Percentiles rank a stretch among this genome's conserved stretches.
Evolutionary conservation across 2,888 invertebrate species (phyloP).

Genomic region (Tanaodytes sp.): DNA sequence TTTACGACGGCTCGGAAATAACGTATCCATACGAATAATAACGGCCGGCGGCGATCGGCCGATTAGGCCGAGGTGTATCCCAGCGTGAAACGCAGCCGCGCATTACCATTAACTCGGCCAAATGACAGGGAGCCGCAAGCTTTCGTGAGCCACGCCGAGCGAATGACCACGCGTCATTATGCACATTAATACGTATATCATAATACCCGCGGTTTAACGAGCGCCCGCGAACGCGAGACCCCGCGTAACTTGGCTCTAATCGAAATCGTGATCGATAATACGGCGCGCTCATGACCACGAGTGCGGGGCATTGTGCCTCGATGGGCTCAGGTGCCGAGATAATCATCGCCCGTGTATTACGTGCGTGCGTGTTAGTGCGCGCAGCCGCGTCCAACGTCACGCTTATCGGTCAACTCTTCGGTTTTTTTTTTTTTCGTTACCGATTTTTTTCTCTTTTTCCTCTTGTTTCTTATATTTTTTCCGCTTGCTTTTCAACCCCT

Average conservation of each 20-base stretch:
- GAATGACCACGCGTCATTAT: constrained; percentile 46
- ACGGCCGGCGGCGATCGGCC: constrained; percentile 30
- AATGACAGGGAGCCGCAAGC: constrained; percentile 46
- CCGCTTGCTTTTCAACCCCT: too few relatives aligned
- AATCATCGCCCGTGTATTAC: constrained; percentile 35
- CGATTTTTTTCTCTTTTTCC: too few relatives aligned
- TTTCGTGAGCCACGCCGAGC: constrained; percentile 49
- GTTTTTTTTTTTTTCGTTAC: too few relatives aligned
- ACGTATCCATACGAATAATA: constrained; percentile 33
- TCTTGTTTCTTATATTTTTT: too few relatives aligned
- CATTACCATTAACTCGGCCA: constrained; percentile 34
- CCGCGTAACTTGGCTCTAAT: constrained; percentile 13
- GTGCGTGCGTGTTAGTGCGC: constrained; percentile 35
- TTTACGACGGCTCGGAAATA: constrained; percentile 32
- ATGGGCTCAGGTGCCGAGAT: constrained; percentile 38
- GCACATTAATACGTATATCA: constrained; percentile 52
- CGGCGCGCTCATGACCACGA: constrained; percentile 36
- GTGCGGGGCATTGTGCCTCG: constrained; percentile 26
- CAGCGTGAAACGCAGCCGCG: constrained; percentile 13
- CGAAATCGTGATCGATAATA: constrained; percentile 41
- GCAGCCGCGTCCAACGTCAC: too few relatives aligned
- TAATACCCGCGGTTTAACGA: constrained; percentile 48
- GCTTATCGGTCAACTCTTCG: too few relatives aligned
- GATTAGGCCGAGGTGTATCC: constrained; percentile 39
- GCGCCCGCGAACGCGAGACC: constrained; percentile 32